phyloP scores from a whole-genome alignment of 2,888 invertebrate species.

The Stenotaenia linearis region DNA sequence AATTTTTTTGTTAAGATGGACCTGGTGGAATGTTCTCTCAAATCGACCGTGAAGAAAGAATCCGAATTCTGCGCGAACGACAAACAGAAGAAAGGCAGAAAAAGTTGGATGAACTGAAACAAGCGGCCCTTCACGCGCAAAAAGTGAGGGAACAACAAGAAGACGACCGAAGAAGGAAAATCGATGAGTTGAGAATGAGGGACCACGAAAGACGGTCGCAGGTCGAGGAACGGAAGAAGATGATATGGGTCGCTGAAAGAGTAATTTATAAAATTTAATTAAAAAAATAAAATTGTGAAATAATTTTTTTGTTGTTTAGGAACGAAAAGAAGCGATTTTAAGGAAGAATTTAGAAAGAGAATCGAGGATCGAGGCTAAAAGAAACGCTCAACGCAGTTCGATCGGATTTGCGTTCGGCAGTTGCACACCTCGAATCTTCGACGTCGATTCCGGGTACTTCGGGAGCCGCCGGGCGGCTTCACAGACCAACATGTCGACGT shows the following conservation, averaged over 20 bases:
- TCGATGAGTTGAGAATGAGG: slow-evolving; percentile 72
- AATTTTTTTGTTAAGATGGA: background rate
- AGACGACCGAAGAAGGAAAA: slow-evolving; percentile 70
- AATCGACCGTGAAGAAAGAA: slow-evolving; percentile 47
- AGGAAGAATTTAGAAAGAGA: slow-evolving; percentile 75
- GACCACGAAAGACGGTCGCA: slow-evolving; percentile 54
- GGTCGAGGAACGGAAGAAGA: slow-evolving; percentile 83
- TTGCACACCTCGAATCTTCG: slow-evolving; percentile 79
- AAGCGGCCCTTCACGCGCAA: slow-evolving; percentile 70
- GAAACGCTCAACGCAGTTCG: slow-evolving; percentile 67
- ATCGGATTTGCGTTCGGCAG: slow-evolving; percentile 84
- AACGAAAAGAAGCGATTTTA: slow-evolving; percentile 76
- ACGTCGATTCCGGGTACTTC: slow-evolving; percentile 53
- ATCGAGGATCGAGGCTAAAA: slow-evolving; percentile 71
- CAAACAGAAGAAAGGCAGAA: slow-evolving; percentile 84
- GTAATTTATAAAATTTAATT: slow-evolving; percentile 29
- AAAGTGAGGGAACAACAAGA: slow-evolving; percentile 83
- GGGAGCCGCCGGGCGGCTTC: slow-evolving; percentile 31
- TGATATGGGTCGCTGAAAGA: slow-evolving; percentile 77
- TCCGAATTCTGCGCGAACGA: slow-evolving; percentile 61
- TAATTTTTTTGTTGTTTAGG: slow-evolving; percentile 49
- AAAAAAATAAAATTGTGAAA: too few relatives aligned
- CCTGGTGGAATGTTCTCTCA: slow-evolving; percentile 30
- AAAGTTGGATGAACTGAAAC: slow-evolving; percentile 80
- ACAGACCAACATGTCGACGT: slow-evolving; percentile 30